Percentiles rank a stretch among this genome's conserved stretches.
These are phyloP conservation scores for Drosophila engyochracea DNA, from an alignment of 2,888 invertebrate species.

Conservation along the genomic window DNA sequence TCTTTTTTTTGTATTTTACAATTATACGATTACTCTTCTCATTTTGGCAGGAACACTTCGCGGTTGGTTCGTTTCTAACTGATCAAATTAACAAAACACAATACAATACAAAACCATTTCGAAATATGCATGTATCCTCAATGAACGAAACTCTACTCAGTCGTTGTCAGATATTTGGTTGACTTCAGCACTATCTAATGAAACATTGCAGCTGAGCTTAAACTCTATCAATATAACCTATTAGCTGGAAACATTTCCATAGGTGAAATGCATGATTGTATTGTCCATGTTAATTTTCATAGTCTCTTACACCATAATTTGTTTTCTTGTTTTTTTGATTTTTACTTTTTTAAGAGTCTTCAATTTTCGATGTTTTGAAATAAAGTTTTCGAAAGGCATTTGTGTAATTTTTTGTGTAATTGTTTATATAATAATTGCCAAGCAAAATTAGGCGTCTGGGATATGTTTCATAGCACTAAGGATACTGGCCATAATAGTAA, in stretches of 20 bases:
- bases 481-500: slow-evolving; percentile 19
- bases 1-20: slow-evolving; percentile 11
- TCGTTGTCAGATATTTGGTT: slow-evolving; percentile 55
- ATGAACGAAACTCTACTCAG: slow-evolving; percentile 40
- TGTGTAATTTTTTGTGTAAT: slow-evolving; percentile 7
- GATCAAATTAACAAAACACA: slow-evolving; percentile 57
- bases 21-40: slow-evolving; percentile 12
- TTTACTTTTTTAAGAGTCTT: neutral
- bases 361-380: slow-evolving; percentile 42
- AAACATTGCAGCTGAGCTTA: slow-evolving; percentile 26
- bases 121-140: slow-evolving; percentile 12
- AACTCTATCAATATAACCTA: slow-evolving; percentile 34
- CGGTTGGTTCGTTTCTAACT: slow-evolving; percentile 53
- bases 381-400: slow-evolving; percentile 43
- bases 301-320: slow-evolving; percentile 42
- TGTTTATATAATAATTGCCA: slow-evolving; percentile 47
- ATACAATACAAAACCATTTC: slow-evolving; percentile 35
- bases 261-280: slow-evolving; percentile 47
- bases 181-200: slow-evolving; percentile 23
- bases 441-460: slow-evolving; percentile 65
- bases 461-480: slow-evolving; percentile 64
- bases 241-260: slow-evolving; percentile 23
- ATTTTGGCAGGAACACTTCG: slow-evolving; percentile 63
- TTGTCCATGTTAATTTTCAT: slow-evolving; percentile 52
- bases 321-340: neutral